Conservation (phyloP, 2,888 invertebrate genomes). For the Lycophotia porphyrea region DNA sequence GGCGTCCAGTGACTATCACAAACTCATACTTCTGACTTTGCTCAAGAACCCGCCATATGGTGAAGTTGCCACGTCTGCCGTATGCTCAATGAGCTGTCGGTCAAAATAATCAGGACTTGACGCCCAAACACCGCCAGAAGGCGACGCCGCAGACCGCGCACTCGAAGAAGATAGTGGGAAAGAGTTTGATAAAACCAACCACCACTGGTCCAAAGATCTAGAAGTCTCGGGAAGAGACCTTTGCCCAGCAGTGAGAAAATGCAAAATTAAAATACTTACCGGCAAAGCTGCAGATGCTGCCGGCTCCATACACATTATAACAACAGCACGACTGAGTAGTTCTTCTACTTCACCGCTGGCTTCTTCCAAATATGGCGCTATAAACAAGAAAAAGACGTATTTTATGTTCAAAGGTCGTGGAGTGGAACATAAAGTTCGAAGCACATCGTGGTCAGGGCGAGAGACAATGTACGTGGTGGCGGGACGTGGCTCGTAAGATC, state of each 20-base stretch:
- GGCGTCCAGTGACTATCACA: background rate
- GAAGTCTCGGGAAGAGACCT: background rate
- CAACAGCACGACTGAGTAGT: conserved; percentile 77
- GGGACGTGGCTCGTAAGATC: too few species aligned
- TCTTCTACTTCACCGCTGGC: conserved; percentile 76
- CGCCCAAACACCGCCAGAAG: background rate
- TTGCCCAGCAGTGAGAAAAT: background rate
- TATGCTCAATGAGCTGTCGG: background rate
- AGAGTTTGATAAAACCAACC: background rate
- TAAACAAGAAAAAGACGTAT: conserved; percentile 8
- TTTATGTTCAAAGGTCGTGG: background rate
- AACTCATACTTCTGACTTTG: too few species aligned
- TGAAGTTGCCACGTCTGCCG: background rate
- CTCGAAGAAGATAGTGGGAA: background rate
- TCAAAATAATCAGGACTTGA: background rate
- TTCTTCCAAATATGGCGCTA: conserved; percentile 73
- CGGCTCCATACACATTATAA: conserved; percentile 82
- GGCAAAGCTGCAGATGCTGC: conserved; percentile 76
- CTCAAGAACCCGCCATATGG: background rate
- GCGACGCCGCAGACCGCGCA: background rate
- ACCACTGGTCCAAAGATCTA: background rate
- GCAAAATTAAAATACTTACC: conserved; percentile 65
- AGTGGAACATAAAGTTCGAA: background rate
- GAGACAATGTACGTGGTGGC: too few species aligned
- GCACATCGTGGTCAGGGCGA: background rate